Percentiles rank a stretch among this genome's conserved stretches.
These are phyloP conservation scores for Hipposideros armiger DNA, from an alignment of 2,113 vertebrate genomes.

Conservation along the genomic window DNA sequence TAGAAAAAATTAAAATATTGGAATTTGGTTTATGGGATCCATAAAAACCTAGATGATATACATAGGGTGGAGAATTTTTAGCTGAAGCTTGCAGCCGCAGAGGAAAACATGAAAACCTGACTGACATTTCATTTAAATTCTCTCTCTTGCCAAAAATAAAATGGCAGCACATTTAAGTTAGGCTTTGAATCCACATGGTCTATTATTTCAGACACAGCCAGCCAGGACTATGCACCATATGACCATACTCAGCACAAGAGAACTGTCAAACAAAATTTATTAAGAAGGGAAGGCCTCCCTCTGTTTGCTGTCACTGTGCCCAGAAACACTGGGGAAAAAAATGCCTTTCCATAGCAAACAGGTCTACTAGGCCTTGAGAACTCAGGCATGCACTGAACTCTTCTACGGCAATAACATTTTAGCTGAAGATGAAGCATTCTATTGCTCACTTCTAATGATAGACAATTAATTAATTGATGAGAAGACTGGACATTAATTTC, in stretches of 20 bases:
- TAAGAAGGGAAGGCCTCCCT: neutral
- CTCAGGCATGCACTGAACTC: neutral
- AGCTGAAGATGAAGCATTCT: neutral
- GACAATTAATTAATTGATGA: neutral
- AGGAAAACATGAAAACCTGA: neutral
- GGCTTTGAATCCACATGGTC: neutral
- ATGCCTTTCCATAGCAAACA: neutral
- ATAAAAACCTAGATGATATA: neutral
- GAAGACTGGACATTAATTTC: neutral
- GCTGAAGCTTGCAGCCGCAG: neutral
- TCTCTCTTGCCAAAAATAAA: neutral
- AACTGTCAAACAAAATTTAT: neutral
- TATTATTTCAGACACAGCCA: neutral
- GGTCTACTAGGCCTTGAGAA: neutral
- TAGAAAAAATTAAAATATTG: slow-evolving; percentile 32
- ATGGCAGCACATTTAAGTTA: neutral
- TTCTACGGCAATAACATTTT: neutral
- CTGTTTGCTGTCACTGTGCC: neutral
- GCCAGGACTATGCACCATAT: neutral
- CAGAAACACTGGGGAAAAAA: neutral
- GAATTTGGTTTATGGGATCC: neutral
- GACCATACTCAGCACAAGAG: neutral
- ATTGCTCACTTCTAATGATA: neutral
- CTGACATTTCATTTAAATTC: neutral
- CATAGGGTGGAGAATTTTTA: neutral